Base-by-base conservation (phyloP, 2,113 vertebrate genomes). In the Charadrius vociferus region DNA sequence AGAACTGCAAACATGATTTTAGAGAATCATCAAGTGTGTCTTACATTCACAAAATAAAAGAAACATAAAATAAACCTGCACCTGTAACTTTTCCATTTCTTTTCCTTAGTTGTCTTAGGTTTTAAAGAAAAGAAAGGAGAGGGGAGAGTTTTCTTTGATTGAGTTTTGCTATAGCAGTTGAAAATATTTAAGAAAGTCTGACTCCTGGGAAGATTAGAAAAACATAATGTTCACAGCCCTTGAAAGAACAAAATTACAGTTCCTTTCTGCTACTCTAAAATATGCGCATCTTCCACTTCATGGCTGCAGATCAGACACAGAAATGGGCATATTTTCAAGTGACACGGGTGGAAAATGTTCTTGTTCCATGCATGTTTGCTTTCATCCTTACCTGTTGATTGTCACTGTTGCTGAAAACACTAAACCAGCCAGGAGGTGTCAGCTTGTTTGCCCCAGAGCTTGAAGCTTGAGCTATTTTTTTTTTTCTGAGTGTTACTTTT, bases 181-280 rank as follows among this genome's bases (percentile, higher is more conserved):
- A 92, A 53, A 61, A 37, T 47, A 9, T 90, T 96, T 96, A 89
- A 70, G 95, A 80, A 95, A 96, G 61, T 49, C 52, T 90, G 49
- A 74, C 53, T 96, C 34, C 21, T n/a, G 61, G 36, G 30, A 92
- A 97, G 96, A 95, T 77, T 73, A 75, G 92, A 80, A 94, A 94
- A 96, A 63, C 41, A 68, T 56, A 53, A 62, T 59, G 30, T 78
- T 96, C 65, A 77, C 36, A 80, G 90, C 34, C 50, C 86, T 93
- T 93, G 50, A 30, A 92, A 96, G 73, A 94, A 47, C 49, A 37
- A 93, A 97, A 94, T 97, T 97, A 90, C 39, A 84, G 66, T 95
- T 96, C 20, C 21, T 65, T 96, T 92, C 87, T 85, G 32, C n/a
- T 68, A 34, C 12, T 85, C 86, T 92, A 90, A 97, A 91, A 89